These are phyloP conservation scores for Prunella fulvescens DNA, from an alignment of 2,113 vertebrate species.

Conservation along the genomic window DNA sequence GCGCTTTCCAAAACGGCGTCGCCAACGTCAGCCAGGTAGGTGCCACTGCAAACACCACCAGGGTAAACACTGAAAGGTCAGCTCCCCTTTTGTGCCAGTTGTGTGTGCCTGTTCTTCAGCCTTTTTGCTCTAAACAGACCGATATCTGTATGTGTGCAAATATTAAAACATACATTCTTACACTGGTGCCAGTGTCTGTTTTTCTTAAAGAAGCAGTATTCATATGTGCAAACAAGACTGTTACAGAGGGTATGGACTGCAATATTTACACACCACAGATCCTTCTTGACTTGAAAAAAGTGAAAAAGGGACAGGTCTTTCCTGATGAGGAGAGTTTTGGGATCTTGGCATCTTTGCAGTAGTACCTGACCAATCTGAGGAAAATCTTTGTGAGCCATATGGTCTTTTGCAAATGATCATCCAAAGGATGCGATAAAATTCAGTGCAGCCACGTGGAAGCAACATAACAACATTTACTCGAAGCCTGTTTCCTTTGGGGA, in stretches of 20 bases:
- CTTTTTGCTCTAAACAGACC: conserved; percentile 15
- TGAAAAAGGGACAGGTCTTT: background rate
- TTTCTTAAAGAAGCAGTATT: conserved; percentile 35
- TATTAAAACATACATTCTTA: conserved; percentile 35
- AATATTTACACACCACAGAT: background rate
- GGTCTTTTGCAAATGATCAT: background rate
- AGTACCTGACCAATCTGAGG: background rate
- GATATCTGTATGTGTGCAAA: conserved; percentile 29
- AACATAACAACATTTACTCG: background rate
- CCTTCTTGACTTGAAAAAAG: background rate
- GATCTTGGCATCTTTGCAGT: background rate
- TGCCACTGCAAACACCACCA: conserved; percentile 58
- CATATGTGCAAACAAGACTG: conserved; percentile 38
- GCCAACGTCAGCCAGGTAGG: conserved; percentile 41
- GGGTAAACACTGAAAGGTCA: conserved; percentile 56
- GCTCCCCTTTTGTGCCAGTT: conserved; percentile 55
- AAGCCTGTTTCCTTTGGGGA: background rate
- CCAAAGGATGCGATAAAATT: background rate
- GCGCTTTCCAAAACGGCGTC: background rate
- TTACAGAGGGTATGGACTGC: background rate
- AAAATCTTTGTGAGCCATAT: background rate
- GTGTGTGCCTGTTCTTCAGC: conserved; percentile 1
- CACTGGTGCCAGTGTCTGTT: conserved; percentile 16
- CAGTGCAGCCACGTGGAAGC: background rate
- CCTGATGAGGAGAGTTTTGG: background rate